Evolutionary conservation across 2,797 vertebrate genomes (phyloP).

Genomic region (Psittacula echo): DNA sequence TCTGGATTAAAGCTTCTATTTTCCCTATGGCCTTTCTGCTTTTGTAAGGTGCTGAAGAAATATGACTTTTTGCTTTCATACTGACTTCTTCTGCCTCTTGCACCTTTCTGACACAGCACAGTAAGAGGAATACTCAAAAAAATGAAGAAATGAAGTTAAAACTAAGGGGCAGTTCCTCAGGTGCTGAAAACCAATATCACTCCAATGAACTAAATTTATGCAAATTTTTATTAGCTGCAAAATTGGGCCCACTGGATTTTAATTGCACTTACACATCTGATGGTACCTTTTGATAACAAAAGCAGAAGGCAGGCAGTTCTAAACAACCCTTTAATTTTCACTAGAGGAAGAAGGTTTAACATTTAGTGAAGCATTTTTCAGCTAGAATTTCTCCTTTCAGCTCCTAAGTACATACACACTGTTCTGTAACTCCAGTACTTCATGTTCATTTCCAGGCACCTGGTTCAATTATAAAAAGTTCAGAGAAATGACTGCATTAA

Average conservation of each 20-base stretch:
- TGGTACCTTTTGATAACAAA: constrained; percentile 15
- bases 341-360: neutral
- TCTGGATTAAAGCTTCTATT: neutral
- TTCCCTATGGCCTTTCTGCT: neutral
- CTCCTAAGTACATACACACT: neutral
- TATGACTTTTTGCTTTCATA: neutral
- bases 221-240: constrained; percentile 5
- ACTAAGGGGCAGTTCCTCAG: neutral
- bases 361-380: neutral
- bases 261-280: constrained; percentile 17
- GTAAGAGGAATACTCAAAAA: neutral
- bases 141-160: neutral
- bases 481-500: neutral
- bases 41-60: neutral
- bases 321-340: constrained; percentile 12
- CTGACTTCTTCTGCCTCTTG: neutral
- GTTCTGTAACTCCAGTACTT: neutral
- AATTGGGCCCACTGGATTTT: constrained; percentile 9
- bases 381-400: neutral
- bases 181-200: constrained; percentile 17
- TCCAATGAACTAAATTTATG: neutral
- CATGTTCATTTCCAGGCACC: constrained; percentile 6
- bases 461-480: neutral
- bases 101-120: neutral
- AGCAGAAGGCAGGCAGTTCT: neutral